These are phyloP conservation scores for Brachynemurus nebulosus DNA, from an alignment of 2,888 invertebrate species.

Conservation along the genomic window DNA sequence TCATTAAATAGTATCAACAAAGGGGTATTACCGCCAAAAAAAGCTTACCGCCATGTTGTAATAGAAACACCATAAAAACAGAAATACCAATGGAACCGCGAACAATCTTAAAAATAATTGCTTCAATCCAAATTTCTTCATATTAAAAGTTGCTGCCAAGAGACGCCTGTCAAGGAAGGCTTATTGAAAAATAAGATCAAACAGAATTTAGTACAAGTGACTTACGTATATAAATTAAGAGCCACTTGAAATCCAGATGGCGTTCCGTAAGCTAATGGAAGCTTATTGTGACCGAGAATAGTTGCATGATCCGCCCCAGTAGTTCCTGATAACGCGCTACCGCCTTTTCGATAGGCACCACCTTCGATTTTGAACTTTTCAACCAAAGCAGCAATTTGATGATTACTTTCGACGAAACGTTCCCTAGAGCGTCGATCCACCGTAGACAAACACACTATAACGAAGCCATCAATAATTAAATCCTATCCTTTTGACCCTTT, in stretches of 20 bases:
- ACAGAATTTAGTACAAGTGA: conserved; percentile 10
- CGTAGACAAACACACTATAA: conserved; percentile 59
- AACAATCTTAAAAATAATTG: conserved; percentile 63
- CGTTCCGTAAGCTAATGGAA: conserved; percentile 61
- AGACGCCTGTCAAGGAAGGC: conserved; percentile 46
- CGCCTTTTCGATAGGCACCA: conserved; percentile 53
- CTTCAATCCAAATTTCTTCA: conserved; percentile 59
- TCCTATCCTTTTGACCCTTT: neutral
- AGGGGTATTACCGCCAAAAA: neutral
- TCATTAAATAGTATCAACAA: too few relatives aligned
- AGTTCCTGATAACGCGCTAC: conserved; percentile 39
- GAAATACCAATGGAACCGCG: conserved; percentile 60
- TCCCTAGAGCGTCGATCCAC: conserved; percentile 74
- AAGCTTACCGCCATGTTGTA: conserved; percentile 40
- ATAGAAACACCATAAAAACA: conserved; percentile 69
- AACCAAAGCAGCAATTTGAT: conserved; percentile 81
- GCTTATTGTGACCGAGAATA: conserved; percentile 46
- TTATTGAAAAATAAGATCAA: neutral
- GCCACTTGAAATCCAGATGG: conserved; percentile 54
- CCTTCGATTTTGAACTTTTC: conserved; percentile 86
- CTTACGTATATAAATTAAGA: conserved; percentile 53
- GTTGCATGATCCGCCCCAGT: conserved; percentile 32
- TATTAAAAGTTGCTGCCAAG: conserved; percentile 62
- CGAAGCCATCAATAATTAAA: conserved; percentile 7
- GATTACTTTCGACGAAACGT: conserved; percentile 83